Base-by-base conservation (phyloP, 2,113 vertebrate genomes). In the Oceanites oceanicus region DNA sequence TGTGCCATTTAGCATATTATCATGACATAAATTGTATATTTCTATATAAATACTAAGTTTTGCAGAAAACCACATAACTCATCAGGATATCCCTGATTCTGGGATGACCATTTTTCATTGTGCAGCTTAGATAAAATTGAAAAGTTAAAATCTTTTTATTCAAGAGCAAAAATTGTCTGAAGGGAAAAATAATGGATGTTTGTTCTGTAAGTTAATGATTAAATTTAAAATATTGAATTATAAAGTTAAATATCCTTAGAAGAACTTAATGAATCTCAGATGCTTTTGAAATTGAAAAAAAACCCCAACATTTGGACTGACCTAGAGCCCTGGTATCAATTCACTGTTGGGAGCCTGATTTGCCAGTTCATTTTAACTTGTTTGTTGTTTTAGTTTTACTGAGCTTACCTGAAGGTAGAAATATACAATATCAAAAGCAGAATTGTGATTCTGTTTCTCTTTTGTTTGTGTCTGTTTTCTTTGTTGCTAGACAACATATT, bases 401-500 rank as follows among this genome's bases (percentile, higher is more conserved):
- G 84, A 71, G 94, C 62, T 97, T 96, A 96, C 91, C 88, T 95
- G 67, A 56, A 88, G 44, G 55, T 75, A 94, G 77, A 93, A 76
- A 66, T 61, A 82, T 10, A 56, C 27, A 56, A 50, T 76, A 94
- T 49, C 84, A 96, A 95, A 96, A 83, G 67, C 79, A 88, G 87
- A 97, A 93, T 70, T 92, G 89, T 68, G 66, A n/a, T 49, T 90
- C 75, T 92, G 55, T 97, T 97, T 97, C 95, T 97, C 94, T 96
- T 92, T 44, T 85, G 80, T 95, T 96, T 96, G 73, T 34, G 14
- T 78, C 66, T 96, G 70, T 90, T 94, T 93, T 94, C 85, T 68
- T 59, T 63, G 97, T 98, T 98, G 94, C 97, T 97, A 97, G 91
- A 96, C 94, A 96, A 94, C 86, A 13, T 66, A 66, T 49, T 91